phyloP scores from a whole-genome alignment of 2,888 invertebrate genomes.

The Poecilobothrus nobilitatus region DNA sequence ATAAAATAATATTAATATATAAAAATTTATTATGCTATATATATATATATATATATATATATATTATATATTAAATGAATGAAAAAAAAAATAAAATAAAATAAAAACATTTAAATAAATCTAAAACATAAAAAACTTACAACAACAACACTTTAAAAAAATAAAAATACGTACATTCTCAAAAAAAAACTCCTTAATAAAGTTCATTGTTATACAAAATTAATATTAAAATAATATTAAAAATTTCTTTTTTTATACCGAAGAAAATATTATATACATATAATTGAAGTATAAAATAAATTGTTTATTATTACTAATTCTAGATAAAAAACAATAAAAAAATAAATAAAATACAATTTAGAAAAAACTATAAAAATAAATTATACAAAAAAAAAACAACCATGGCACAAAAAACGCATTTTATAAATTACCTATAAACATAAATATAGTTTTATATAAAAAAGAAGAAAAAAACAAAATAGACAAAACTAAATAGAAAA shows the following conservation, averaged over 20 bases:
- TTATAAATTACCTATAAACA: constrained; percentile 6
- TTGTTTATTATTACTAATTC: no score
- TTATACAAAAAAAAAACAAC: not conserved
- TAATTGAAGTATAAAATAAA: constrained; percentile 17
- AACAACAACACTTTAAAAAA: no score
- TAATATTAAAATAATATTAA: constrained; percentile 18
- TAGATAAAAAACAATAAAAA: constrained; percentile 19
- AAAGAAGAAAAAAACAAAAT: not conserved
- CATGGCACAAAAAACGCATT: constrained; percentile 2
- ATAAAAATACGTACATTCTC: no score
- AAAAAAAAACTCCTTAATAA: constrained; percentile 16
- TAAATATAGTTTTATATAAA: constrained; percentile 3
- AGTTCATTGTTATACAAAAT: constrained; percentile 18
- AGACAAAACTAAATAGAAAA: not conserved
- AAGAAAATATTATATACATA: not conserved
- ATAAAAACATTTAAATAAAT: constrained; percentile 25
- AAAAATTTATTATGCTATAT: no score
- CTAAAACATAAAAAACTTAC: constrained; percentile 21
- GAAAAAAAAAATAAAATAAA: constrained; percentile 15
- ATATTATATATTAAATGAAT: constrained; percentile 14
- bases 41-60: no score
- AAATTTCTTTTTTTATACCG: constrained; percentile 18
- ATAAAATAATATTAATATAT: no score
- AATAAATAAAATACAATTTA: constrained; percentile 24
- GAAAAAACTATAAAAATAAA: not conserved